phyloP scores from a whole-genome alignment of 2,888 invertebrate genomes.

The Eilema caniola region DNA sequence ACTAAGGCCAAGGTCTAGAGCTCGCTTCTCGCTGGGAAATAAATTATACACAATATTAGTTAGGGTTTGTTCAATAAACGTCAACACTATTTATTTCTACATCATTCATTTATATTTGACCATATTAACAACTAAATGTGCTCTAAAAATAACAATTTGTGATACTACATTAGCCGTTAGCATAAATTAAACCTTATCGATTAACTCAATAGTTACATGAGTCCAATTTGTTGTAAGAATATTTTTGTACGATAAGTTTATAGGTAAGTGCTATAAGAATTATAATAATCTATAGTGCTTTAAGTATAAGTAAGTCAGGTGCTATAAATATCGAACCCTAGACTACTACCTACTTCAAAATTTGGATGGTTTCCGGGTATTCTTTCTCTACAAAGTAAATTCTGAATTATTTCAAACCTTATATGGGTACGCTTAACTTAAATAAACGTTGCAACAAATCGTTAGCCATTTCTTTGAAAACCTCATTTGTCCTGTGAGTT shows the following conservation, averaged over 20 bases:
- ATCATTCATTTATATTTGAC: neutral
- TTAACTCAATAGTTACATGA: neutral
- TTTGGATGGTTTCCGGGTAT: neutral
- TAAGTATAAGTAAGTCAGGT: neutral
- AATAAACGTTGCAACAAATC: slow-evolving; percentile 4
- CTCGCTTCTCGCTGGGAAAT: slow-evolving; percentile 91
- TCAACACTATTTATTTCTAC: neutral
- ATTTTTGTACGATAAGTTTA: neutral
- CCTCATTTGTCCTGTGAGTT: neutral
- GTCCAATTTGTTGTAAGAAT: neutral
- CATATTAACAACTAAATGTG: neutral
- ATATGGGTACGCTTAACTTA: neutral
- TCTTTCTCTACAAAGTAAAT: neutral
- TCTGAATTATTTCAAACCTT: neutral
- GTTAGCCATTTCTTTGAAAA: neutral
- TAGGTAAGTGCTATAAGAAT: neutral
- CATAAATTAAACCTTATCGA: neutral
- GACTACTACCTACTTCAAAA: neutral
- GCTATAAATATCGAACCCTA: neutral
- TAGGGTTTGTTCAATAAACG: neutral
- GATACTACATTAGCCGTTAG: neutral
- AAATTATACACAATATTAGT: neutral
- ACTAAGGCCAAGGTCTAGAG: slow-evolving; percentile 94
- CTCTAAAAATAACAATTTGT: neutral
- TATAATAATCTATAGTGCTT: no score